A percentile compares a stretch with the other conserved stretches of the same genome.
Evolutionary conservation across 2,888 invertebrate genomes (phyloP).

Genomic region (Prosopocoilus inquinatus): DNA sequence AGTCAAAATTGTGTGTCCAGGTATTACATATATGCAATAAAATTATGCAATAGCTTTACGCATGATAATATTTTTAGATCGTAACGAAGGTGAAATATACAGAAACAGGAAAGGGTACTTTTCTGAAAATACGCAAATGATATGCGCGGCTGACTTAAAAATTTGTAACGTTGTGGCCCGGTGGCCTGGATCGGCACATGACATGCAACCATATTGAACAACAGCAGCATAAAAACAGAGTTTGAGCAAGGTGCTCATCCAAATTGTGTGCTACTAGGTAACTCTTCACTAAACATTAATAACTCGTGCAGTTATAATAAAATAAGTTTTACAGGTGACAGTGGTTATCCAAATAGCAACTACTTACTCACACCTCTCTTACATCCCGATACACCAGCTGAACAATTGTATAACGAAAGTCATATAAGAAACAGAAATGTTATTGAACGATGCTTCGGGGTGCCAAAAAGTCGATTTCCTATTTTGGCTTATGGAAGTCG

Average conservation of each 20-base stretch:
- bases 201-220: neutral
- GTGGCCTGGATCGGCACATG: neutral
- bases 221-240: too few relatives aligned
- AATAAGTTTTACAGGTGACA: slow-evolving; percentile 8
- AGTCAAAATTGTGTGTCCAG: too few relatives aligned
- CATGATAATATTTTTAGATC: neutral
- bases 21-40: too few relatives aligned
- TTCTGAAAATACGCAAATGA: neutral
- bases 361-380: slow-evolving; percentile 18
- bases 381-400: slow-evolving; percentile 7
- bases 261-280: neutral
- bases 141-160: too few relatives aligned
- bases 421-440: slow-evolving; percentile 5
- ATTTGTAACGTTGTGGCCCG: neutral
- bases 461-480: neutral
- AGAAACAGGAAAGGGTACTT: neutral
- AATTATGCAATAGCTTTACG: neutral
- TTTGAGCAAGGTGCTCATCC: neutral
- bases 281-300: too few relatives aligned
- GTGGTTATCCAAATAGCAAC: slow-evolving; percentile 16
- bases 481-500: neutral
- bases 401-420: slow-evolving; percentile 16
- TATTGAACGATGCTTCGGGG: too few relatives aligned
- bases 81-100: neutral
- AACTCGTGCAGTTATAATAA: too few relatives aligned